Evolutionary conservation across 2,888 invertebrate species (phyloP), one percentile per base, ranked within the genome.

Genomic region (Andrena haemorrhoa): DNA sequence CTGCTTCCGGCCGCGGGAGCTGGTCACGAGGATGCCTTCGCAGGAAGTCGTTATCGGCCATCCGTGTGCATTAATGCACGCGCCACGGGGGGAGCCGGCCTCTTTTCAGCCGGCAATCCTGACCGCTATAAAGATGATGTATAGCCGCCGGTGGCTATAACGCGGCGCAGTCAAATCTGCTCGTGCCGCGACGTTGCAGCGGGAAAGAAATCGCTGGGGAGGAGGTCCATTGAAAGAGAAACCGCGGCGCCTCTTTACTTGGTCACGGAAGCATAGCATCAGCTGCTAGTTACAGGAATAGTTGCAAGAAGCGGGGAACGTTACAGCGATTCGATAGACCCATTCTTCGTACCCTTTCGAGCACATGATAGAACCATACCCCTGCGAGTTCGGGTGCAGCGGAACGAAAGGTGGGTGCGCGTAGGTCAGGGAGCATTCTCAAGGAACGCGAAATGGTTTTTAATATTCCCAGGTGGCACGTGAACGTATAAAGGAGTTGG

Each of bases 21-120:
- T 63, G 73, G 74, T 73, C 78, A 78, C 73, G 73, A 82, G 86
- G 72, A 86, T 81, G 76, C 71, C 47, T 58, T 29, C 58, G 69
- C 81, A 78, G 86, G 84, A 87, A 88, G 79, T 82, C 86, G 75
- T 88, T 87, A 88, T 88, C 84, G 70, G 73, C 60, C 31, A 64
- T 60, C 79, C 73, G 76, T 73, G 64, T 86, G 61, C 86, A 88
- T 88, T 88, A 88, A 88, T 82, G 77, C 81, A 82, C 84, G 71
- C 81, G 68, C 41, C 31, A 35, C n/a, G 56, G 56, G 49, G 35
- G 23, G 58, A 26, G 16, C 51, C 47, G 72, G 64, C 69, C 76
- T 77, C 70, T 78, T 60, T 63, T 69, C 75, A 49, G 23, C 53
- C 20, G 53, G 26, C 64, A 61, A 73, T 56, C 53, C 64, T 58